Evolutionary conservation across 1,140 invertebrate genomes (phyloP), one percentile per base, ranked within the genome.

Genomic region (Aphelenchoides fujianensis): DNA sequence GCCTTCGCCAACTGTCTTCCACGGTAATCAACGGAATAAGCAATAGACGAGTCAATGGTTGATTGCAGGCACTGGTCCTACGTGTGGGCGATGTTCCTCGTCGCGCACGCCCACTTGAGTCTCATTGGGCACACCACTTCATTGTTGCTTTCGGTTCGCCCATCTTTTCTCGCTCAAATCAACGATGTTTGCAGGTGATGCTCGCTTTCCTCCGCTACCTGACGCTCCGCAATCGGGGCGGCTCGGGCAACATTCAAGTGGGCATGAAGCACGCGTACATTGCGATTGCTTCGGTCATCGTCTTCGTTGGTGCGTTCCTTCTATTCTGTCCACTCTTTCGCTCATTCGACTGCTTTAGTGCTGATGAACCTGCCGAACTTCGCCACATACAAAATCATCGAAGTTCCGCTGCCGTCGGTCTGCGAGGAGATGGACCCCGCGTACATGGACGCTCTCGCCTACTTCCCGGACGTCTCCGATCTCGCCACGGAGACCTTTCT

Each of bases 371-470:
- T 72, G 2, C 82, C 82, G 16, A 83, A 83, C 48, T 84, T 83
- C 41, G 41, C 83, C 2, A 84, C 81, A 30, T 83, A 83, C 37
- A 83, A 84, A 75, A 83, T 83, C 48, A 71, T 78, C n/a, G 82
- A 83, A 79, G 41, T 77, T 55, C 41, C 57, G 1, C 54, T 81
- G 3, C 54, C 63, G 19, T 48, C 69, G 53, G 79, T 73, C 7
- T 81, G 79, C 62, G 53, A 35, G 23, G 59, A 73, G 5, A 77
- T 70, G 5, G 75, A 77, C 41, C 16, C 31, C 0, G 35, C 69
- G 34, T 34, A 55, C 5, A 12, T 30, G 19, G 53, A 71, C 16
- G 31, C 78, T 1, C 59, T 71, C 2, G 82, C 81, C 1, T 83
- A 84, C 55, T 73, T 84, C 5, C 82, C 82, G 27, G 82, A 78